Percentiles rank a stretch among this genome's conserved stretches.
These are phyloP conservation scores for Sitobion miscanthi DNA, from an alignment of 1,140 invertebrate species.

Conservation along the genomic window DNA sequence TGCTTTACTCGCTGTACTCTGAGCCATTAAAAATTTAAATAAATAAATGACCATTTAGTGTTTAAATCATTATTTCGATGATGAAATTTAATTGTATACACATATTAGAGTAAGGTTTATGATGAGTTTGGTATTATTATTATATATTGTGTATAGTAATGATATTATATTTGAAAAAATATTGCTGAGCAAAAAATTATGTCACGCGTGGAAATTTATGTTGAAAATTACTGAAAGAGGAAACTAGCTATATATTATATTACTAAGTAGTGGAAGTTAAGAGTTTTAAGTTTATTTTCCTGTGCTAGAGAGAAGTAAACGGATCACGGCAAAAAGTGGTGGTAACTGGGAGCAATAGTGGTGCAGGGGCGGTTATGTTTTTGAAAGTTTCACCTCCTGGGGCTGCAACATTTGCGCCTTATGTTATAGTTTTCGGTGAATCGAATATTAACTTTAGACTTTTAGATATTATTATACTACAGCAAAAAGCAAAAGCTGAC, in stretches of 20 bases:
- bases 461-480: not conserved
- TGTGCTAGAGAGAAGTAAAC: not conserved
- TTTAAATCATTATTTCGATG: not conserved
- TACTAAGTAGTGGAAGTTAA: not conserved
- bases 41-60: no score
- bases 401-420: not conserved
- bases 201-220: not conserved
- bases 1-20: no score
- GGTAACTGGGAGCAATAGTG: not conserved
- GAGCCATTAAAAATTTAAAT: no score
- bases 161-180: not conserved
- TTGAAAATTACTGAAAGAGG: not conserved
- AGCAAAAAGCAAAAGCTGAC: not conserved
- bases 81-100: not conserved
- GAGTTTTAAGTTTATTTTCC: not conserved
- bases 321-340: not conserved
- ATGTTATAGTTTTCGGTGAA: not conserved
- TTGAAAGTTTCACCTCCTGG: not conserved
- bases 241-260: not conserved
- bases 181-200: not conserved
- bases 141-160: not conserved
- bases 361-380: not conserved
- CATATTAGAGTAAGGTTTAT: not conserved
- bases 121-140: not conserved
- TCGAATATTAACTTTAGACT: slow-evolving; percentile 22